phyloP scores from a whole-genome alignment of 2,888 invertebrate species.

The Hyppa rectilinea region DNA sequence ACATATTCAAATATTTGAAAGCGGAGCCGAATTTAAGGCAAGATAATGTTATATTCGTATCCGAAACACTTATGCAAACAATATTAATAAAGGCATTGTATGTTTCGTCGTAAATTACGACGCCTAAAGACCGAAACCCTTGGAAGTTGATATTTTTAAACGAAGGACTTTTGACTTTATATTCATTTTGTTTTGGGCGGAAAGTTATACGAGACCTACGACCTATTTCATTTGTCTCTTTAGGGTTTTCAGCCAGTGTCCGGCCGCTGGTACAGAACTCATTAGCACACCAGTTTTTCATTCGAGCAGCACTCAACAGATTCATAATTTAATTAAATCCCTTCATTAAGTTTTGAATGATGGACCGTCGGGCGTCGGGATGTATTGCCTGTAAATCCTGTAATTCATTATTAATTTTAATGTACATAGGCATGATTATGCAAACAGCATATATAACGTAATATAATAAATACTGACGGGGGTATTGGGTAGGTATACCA shows the following conservation, averaged over 20 bases:
- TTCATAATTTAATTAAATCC: conserved; percentile 60
- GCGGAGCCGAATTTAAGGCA: conserved; percentile 19
- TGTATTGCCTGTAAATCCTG: conserved; percentile 36
- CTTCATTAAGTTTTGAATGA: conserved; percentile 51
- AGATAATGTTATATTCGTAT: conserved; percentile 39
- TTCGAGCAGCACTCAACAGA: conserved; percentile 49
- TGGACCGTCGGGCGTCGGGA: conserved; percentile 23
- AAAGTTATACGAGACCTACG: conserved; percentile 51
- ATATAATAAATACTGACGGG: conserved; percentile 28
- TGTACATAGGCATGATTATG: not conserved
- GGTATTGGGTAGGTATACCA: not conserved
- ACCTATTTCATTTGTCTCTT: conserved; percentile 61
- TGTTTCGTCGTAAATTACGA: conserved; percentile 45
- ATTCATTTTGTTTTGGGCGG: conserved; percentile 47
- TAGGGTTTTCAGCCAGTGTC: conserved; percentile 48
- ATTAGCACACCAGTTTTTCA: conserved; percentile 61
- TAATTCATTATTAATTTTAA: conserved; percentile 30
- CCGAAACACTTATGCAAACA: conserved; percentile 53
- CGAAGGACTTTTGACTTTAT: conserved; percentile 47
- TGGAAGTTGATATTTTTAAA: conserved; percentile 55
- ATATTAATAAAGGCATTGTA: conserved; percentile 55
- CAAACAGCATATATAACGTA: conserved; percentile 13
- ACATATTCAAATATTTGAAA: conserved; percentile 18
- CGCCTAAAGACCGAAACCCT: conserved; percentile 30
- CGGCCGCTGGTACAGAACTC: conserved; percentile 41